Evolutionary conservation across 1,140 invertebrate genomes (phyloP).

Genomic region (Drosophila rufa): DNA sequence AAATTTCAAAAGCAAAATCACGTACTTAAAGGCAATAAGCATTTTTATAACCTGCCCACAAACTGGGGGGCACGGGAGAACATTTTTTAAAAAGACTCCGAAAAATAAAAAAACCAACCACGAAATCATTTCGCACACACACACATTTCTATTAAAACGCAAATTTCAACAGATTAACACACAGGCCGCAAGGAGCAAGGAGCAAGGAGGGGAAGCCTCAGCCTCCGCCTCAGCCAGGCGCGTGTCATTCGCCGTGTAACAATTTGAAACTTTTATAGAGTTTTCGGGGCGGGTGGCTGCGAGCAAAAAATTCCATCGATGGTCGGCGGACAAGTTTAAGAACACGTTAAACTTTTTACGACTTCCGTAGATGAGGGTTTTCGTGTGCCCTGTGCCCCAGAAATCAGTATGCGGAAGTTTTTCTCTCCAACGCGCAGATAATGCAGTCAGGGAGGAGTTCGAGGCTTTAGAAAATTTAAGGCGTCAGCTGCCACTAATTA

Average conservation of each 20-base stretch:
- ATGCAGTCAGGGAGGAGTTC: conserved; percentile 43
- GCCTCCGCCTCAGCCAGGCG: conserved; percentile 33
- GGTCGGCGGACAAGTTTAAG: conserved; percentile 58
- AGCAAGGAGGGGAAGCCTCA: background rate
- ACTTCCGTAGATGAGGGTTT: conserved; percentile 61
- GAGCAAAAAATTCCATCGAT: conserved; percentile 42
- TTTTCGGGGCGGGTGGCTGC: conserved; percentile 15
- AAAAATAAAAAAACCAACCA: conserved; percentile 31
- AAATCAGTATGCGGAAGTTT: conserved; percentile 33
- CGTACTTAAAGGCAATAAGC: conserved; percentile 81
- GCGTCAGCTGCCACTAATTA: conserved; percentile 73
- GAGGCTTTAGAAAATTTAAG: conserved; percentile 52
- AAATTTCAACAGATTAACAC: conserved; percentile 82
- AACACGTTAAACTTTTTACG: conserved; percentile 80
- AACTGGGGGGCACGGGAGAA: conserved; percentile 6
- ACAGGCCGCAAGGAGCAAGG: conserved; percentile 26
- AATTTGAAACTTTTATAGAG: conserved; percentile 79
- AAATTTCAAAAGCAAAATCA: conserved; percentile 71
- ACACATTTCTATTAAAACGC: conserved; percentile 78
- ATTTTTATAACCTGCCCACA: conserved; percentile 69
- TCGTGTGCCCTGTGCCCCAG: conserved; percentile 4
- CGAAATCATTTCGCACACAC: conserved; percentile 13
- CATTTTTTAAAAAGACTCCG: conserved; percentile 15
- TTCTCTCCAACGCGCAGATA: conserved; percentile 7
- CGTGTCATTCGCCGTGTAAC: conserved; percentile 78